Evolutionary conservation across 2,888 invertebrate genomes (phyloP), one percentile per base, ranked within the genome.

Genomic region (Mesorhabditis belari): DNA sequence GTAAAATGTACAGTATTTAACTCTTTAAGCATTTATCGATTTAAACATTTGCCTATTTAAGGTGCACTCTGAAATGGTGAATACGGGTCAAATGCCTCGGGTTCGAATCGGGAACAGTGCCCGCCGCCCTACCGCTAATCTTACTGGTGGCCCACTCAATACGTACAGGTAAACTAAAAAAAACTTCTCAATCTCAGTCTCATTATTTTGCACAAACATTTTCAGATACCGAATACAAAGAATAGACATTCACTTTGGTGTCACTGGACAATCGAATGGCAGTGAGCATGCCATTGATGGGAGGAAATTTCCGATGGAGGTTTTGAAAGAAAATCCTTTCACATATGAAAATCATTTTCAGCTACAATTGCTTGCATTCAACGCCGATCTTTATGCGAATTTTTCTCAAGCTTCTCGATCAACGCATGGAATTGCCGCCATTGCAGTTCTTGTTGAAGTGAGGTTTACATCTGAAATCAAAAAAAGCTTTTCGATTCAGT

Each of bases 331-430:
- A 21, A 52, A 19, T 56, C 6, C n/a, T n/a, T n/a, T n/a, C n/a
- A 17, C 2, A n/a, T 19, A 57, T 55, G 5, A 19, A 17, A 23
- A 35, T 19, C 28, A 66, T 87, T 88, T 71, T 88, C n/a, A 95
- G 94, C 89, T 95, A 82, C 95, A 95, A 87, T 90, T 95, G 85
- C 91, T 92, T 84, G 94, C 93, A 78, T 95, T 91, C 87, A 96
- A 96, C 86, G 90, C 92, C 63, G 92, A 95, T 85, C 87, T 95
- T 74, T 95, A 95, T 86, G 88, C 88, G 80, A 95, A 94, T 86
- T 91, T 92, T 85, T 90, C 92, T 62, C 91, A 92, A 84, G 94
- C 95, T 70, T 85, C 91, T 76, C 89, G 90, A 82, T 89, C 90
- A 82, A 91, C 94, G 67, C 91, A 94, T 83, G 95, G 95, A 80